phyloP scores from a whole-genome alignment of 2,113 vertebrate species.

The Cinclus mexicanus region DNA sequence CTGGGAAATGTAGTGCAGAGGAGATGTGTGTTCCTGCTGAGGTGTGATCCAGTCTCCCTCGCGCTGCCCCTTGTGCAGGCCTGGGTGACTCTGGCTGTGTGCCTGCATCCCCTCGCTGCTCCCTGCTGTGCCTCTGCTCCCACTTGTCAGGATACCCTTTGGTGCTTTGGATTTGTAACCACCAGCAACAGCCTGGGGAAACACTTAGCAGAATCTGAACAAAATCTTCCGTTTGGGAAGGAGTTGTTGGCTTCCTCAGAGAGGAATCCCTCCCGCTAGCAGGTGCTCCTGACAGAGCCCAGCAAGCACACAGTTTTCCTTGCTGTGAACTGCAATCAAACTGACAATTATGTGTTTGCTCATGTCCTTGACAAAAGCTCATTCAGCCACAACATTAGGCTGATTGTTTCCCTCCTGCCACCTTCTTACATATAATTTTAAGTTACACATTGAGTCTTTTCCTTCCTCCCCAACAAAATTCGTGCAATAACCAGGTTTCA shows the following conservation, averaged over 20 bases:
- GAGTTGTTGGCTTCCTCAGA: not conserved
- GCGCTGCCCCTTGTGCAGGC: rapidly evolving
- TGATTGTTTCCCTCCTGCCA: not conserved
- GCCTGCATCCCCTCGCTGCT: not conserved
- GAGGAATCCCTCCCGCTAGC: not conserved
- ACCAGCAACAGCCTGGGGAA: not conserved
- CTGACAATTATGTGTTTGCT: not conserved
- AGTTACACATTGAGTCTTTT: not conserved
- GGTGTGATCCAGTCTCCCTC: not conserved
- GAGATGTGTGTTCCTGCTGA: not conserved
- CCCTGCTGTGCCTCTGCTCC: rapidly evolving
- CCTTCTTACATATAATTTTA: not conserved
- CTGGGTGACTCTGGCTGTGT: not conserved
- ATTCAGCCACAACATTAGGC: not conserved
- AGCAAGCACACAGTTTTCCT: not conserved
- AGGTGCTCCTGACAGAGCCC: not conserved
- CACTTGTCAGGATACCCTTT: not conserved
- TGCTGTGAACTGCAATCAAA: not conserved
- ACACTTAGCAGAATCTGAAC: not conserved
- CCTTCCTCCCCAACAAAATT: not conserved
- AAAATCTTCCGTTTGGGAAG: not conserved
- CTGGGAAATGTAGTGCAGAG: not conserved
- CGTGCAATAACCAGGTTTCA: not conserved
- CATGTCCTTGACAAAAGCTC: not conserved
- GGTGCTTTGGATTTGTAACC: not conserved